These are phyloP conservation scores for Sweltsa coloradensis DNA, from an alignment of 1,140 invertebrate genomes.

Conservation along the genomic window DNA sequence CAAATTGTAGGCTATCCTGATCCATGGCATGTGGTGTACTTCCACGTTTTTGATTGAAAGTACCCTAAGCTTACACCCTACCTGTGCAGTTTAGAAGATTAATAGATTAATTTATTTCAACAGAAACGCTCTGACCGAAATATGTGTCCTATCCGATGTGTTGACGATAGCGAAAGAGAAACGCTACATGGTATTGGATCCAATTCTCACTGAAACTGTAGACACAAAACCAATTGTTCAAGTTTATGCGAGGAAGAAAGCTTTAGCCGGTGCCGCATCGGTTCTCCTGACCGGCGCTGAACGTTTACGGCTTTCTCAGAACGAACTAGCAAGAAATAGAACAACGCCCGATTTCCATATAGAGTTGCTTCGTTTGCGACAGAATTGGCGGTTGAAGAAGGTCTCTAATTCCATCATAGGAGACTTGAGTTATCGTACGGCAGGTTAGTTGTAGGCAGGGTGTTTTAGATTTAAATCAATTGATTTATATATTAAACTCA, in stretches of 20 bases:
- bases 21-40: neutral
- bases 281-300: slow-evolving; percentile 78
- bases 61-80: neutral
- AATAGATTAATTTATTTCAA: neutral
- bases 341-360: slow-evolving; percentile 74
- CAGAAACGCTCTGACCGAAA: slow-evolving; percentile 73
- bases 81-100: neutral
- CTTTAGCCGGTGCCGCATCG: slow-evolving; percentile 65
- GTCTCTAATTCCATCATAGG: slow-evolving; percentile 91
- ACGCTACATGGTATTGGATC: slow-evolving; percentile 87
- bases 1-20: neutral
- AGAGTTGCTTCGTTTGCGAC: slow-evolving; percentile 75
- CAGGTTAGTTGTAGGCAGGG: no score
- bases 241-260: slow-evolving; percentile 87
- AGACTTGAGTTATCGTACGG: slow-evolving; percentile 91
- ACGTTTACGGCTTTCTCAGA: slow-evolving; percentile 64
- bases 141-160: slow-evolving; percentile 86
- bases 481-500: no score
- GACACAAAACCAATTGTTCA: slow-evolving; percentile 79
- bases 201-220: slow-evolving; percentile 68
- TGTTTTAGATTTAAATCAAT: no score
- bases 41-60: neutral
- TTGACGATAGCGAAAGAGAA: slow-evolving; percentile 87
- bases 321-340: slow-evolving; percentile 46
- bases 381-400: slow-evolving; percentile 93